Evolutionary conservation across 2,888 invertebrate species (phyloP).

Genomic region (Stenodema calcarata): DNA sequence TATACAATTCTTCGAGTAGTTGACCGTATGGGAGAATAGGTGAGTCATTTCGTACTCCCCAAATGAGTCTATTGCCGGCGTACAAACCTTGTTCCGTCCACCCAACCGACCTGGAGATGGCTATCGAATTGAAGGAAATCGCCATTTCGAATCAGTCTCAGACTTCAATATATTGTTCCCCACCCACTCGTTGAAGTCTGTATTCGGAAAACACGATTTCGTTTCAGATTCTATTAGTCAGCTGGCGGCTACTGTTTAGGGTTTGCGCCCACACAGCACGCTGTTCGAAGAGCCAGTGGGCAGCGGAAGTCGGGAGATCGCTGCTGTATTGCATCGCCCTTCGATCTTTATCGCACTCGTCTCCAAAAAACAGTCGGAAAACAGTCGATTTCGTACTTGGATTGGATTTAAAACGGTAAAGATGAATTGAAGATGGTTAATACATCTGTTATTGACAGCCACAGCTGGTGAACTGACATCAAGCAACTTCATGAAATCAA

Average conservation of each 20-base stretch:
- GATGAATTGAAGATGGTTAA: too few relatives aligned
- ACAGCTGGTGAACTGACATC: too few relatives aligned
- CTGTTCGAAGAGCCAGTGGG: neutral
- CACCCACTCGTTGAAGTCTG: neutral
- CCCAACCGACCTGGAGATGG: neutral
- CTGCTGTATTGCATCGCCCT: neutral
- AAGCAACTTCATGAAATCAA: too few relatives aligned
- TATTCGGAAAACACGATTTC: neutral
- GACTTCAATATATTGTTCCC: neutral
- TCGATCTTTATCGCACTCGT: neutral
- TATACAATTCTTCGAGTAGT: too few relatives aligned
- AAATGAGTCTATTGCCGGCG: neutral
- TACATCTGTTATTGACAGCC: too few relatives aligned
- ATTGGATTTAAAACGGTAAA: too few relatives aligned
- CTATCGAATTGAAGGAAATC: neutral
- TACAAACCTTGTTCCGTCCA: neutral
- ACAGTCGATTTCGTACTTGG: too few relatives aligned
- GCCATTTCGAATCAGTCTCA: neutral
- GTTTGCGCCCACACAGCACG: neutral
- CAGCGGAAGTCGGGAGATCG: neutral
- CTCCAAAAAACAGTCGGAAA: neutral
- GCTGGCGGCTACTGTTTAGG: neutral
- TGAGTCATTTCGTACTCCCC: too few relatives aligned
- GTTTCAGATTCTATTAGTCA: neutral
- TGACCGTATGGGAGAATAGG: too few relatives aligned